Base-by-base conservation (phyloP, 2,888 invertebrate genomes). In the Hypomecis atomaria region DNA sequence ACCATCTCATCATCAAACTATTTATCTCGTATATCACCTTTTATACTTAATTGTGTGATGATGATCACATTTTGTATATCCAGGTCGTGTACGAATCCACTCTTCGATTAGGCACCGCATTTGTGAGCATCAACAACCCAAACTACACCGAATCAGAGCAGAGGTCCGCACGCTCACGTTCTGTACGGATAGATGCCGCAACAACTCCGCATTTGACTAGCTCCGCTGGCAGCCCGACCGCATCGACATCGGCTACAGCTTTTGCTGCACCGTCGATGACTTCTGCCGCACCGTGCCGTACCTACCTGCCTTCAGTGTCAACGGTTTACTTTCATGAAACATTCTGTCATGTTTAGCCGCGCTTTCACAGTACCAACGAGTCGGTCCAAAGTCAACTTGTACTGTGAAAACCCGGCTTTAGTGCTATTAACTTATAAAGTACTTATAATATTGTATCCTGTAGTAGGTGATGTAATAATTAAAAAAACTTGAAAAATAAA, bases 91-190 rank as follows among this genome's bases (percentile, higher is more conserved):
- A 94, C 74, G 94, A 95, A 62, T 85, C 91, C 0, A 74, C 74
- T 0, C 85, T 81, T 0, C 85, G 89, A 6, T 78, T 89, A 4
- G 95, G 94, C 0, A 90, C 94, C 0, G 95, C 94, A 1, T 94
- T 95, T 72, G 77, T 95, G 6, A 93, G 94, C 48, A 91, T 95
- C 61, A 95, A 95, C 84, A 95, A 95, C 77, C 95, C 95, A 0
- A 90, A 94, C 82, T 89, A 90, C 75, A 87, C 86, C 0, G 72
- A 81, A 34, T 81, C 76, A 0, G 92, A 34, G 81, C 76, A 0
- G 92, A 92, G 62, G 88, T 82, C 0, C 84, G 84, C 6, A 78
- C 77, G 0, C 76, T 90, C 11, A 86, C 87, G n/a, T 92, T 95
- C 77, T 95, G 95, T 75, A 79, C 86, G 0, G 93, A 94, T 77